phyloP scores from a whole-genome alignment of 2,888 invertebrate species.

The Lithophane socia region DNA sequence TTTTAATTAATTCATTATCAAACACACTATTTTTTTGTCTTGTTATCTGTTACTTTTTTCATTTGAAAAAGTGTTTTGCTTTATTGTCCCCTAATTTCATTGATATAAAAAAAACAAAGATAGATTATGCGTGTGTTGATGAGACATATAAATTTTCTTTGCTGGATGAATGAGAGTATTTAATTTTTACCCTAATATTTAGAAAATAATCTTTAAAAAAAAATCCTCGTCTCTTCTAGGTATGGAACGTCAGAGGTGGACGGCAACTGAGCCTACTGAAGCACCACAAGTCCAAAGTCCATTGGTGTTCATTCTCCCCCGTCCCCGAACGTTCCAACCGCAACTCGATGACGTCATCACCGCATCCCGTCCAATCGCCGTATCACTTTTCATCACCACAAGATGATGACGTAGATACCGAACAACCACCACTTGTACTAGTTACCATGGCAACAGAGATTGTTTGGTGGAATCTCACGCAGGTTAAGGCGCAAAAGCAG shows the following conservation, averaged over 20 bases:
- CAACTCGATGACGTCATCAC: conserved; percentile 63
- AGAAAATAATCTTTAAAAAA: background rate
- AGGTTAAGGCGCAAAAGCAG: conserved; percentile 74
- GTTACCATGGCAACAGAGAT: conserved; percentile 91
- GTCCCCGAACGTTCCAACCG: conserved; percentile 80
- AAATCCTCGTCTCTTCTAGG: conserved; percentile 69
- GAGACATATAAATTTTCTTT: background rate
- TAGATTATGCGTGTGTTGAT: background rate
- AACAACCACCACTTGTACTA: conserved; percentile 86
- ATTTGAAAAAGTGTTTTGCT: background rate
- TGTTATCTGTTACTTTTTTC: too few species aligned
- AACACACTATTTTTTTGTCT: too few species aligned
- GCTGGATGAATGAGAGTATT: background rate
- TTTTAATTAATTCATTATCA: too few species aligned
- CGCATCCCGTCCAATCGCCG: conserved; percentile 54
- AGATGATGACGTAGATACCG: conserved; percentile 67
- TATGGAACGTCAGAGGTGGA: conserved; percentile 87
- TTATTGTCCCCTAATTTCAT: background rate
- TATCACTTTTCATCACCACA: conserved; percentile 42
- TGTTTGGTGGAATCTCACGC: conserved; percentile 90
- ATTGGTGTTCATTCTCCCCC: conserved; percentile 89
- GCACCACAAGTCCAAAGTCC: conserved; percentile 89
- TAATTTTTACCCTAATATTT: background rate
- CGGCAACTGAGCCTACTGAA: conserved; percentile 82
- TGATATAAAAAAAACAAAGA: background rate